Percentiles rank a stretch among this genome's conserved stretches.
Conservation (phyloP, 2,888 invertebrate genomes). For the Heteromyza rotundicornis region DNA sequence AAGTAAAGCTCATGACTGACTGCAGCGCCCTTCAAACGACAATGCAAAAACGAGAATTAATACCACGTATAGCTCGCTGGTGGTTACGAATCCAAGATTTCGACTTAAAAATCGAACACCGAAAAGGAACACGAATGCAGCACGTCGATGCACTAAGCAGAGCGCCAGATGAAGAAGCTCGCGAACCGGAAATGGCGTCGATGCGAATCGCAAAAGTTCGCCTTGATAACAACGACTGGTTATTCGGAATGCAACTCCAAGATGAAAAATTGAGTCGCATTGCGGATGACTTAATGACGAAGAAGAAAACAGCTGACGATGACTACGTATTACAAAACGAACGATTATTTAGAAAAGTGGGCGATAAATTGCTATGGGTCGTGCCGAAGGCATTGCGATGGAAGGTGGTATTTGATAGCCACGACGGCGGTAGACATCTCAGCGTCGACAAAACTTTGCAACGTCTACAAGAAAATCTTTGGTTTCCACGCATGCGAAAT, state of each 20-base stretch:
- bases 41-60: too few species aligned
- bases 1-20: too few species aligned
- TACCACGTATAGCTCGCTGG: too few species aligned
- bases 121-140: too few species aligned
- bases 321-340: conserved; percentile 3
- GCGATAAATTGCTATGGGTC: conserved; percentile 13
- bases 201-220: conserved; percentile 8
- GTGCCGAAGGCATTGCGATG: conserved; percentile 9
- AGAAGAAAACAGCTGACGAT: background rate
- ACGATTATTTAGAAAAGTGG: background rate
- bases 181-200: too few species aligned
- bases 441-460: background rate
- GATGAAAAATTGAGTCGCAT: background rate
- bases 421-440: background rate
- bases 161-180: too few species aligned
- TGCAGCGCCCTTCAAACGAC: too few species aligned
- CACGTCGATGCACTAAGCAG: too few species aligned
- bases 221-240: conserved; percentile 15
- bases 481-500: background rate
- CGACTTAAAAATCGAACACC: too few species aligned
- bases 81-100: too few species aligned
- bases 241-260: conserved; percentile 12
- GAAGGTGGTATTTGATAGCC: background rate
- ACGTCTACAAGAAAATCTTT: background rate
- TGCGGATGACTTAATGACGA: background rate